Base-by-base conservation (phyloP, 2,113 vertebrate genomes). In the Percina caprodes region DNA sequence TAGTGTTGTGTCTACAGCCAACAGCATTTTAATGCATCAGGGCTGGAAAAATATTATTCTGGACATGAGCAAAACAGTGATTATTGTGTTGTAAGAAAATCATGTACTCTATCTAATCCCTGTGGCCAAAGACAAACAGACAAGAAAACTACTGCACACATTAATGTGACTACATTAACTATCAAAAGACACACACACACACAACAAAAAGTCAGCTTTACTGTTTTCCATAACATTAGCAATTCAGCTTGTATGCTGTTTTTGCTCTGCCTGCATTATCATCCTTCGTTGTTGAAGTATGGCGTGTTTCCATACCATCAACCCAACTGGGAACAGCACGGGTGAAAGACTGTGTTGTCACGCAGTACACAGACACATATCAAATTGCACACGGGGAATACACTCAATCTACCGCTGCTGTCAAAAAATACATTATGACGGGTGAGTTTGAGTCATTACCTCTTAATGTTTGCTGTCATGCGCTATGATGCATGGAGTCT, bases 391-490 rank as follows among this genome's bases (percentile, higher is more conserved):
- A 4, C 7, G 1, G n/a, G 21, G 66, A n/a, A 48, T 3, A 0
- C 3, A 18, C 11, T 76, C 51, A 33, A 30, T 80, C 71, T 56
- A 58, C 56, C 1, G 6, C 49, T 3, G 33, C 73, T 23, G 62
- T 80, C 55, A 65, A 5, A 69, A 49, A n/a, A 59, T 11, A 39
- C 71, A 66, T 58, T 52, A 42, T 12, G 63, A 42, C 23, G 39
- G 66, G 39, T n/a, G 59, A 73, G 60, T 69, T 63, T 61, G 45
- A 76, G 55, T 82, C 85, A 82, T 86, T 59, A 65, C 54, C n/a
- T 54, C 24, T 8, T 33, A 74, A 80, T 55, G 69, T 73, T 49
- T 0, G 15, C 66, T 21, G 75, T n/a, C 74, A 52, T 51, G 49
- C 3, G 49, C 67, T 58, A 46, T 60, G 80, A 86, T 74, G 82